phyloP scores from a whole-genome alignment of 2,113 vertebrate genomes.

The Polyodon spathula region DNA sequence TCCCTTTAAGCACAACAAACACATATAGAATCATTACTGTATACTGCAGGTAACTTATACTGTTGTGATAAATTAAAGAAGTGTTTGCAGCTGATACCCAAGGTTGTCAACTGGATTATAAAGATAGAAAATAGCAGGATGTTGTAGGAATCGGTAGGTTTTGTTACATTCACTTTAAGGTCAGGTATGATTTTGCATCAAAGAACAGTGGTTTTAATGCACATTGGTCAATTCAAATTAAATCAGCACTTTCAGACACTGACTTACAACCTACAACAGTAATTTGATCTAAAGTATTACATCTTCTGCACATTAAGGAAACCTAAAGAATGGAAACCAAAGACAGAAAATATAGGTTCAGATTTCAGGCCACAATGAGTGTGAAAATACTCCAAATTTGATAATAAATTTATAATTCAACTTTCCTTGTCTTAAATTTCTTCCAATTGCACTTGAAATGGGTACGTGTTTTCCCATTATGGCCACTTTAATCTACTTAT shows the following conservation, averaged over 20 bases:
- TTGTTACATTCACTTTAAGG: conserved; percentile 68
- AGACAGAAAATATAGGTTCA: conserved; percentile 88
- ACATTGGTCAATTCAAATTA: conserved; percentile 82
- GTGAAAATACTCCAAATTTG: conserved; percentile 95
- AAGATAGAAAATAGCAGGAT: conserved; percentile 50
- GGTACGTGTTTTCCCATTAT: conserved; percentile 84
- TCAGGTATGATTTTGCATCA: conserved; percentile 60
- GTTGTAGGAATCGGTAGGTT: conserved; percentile 60
- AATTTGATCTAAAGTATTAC: conserved; percentile 74
- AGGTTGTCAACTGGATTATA: conserved; percentile 65
- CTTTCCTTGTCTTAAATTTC: conserved; percentile 89
- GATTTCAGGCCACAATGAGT: conserved; percentile 81
- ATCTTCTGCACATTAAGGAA: conserved; percentile 80
- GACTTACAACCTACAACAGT: conserved; percentile 74
- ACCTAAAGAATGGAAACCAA: conserved; percentile 83
- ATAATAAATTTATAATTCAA: conserved; percentile 92
- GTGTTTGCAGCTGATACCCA: conserved; percentile 42
- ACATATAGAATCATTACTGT: conserved; percentile 39
- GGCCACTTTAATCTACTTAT: conserved; percentile 85
- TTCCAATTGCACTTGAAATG: conserved; percentile 75
- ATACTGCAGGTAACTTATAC: conserved; percentile 39
- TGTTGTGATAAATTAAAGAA: conserved; percentile 42
- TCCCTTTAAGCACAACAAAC: conserved; percentile 19
- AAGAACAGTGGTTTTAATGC: conserved; percentile 73
- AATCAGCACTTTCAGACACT: conserved; percentile 82